These are phyloP conservation scores for Agrenia bidenticulata DNA, from an alignment of 2,888 invertebrate species.

Conservation along the genomic window DNA sequence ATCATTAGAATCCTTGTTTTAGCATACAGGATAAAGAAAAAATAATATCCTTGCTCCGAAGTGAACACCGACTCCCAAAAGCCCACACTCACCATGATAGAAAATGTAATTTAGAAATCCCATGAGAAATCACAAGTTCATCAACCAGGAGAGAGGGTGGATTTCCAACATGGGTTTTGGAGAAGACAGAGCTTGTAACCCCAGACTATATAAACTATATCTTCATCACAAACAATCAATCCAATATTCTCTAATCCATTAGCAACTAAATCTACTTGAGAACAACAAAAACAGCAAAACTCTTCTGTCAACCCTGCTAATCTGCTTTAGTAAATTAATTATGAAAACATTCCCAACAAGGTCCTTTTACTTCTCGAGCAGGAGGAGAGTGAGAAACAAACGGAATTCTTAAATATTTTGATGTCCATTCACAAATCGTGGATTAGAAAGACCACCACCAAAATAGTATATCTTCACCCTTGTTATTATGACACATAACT, in stretches of 20 bases:
- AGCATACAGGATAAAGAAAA: background rate
- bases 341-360: no score
- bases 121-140: constrained; percentile 53
- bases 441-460: no score
- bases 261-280: constrained; percentile 3
- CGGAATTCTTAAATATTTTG: no score
- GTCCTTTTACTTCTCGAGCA: no score
- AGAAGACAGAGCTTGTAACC: no score
- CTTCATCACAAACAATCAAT: constrained; percentile 12
- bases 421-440: no score
- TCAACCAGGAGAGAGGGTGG: constrained; percentile 30
- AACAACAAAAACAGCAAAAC: background rate
- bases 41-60: background rate
- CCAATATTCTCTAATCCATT: constrained; percentile 14
- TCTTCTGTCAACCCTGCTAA: no score
- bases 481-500: no score
- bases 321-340: no score
- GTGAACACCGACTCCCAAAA: constrained; percentile 1
- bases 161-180: background rate
- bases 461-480: no score
- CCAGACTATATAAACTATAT: background rate
- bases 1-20: background rate
- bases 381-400: no score
- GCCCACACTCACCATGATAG: constrained; percentile 3
- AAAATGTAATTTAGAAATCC: constrained; percentile 23